Conservation (phyloP, 2,113 vertebrate species). For the Columbina picui region DNA sequence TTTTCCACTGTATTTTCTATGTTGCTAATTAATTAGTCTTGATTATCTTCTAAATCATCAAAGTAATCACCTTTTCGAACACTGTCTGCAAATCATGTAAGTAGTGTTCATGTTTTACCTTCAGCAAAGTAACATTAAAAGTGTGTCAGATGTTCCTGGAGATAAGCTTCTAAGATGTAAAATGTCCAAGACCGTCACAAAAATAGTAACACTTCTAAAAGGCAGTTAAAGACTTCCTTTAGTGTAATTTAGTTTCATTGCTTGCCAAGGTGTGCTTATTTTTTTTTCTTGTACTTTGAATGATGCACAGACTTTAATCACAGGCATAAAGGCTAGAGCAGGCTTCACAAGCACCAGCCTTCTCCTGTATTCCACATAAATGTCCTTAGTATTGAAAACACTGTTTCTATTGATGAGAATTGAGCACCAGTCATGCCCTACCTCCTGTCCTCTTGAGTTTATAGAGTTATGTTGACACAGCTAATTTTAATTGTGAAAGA, state of each 20-base stretch:
- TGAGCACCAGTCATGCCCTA: background rate
- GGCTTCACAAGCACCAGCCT: background rate
- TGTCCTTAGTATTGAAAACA: background rate
- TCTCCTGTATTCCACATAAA: background rate
- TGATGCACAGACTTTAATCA: background rate
- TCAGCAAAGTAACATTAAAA: background rate
- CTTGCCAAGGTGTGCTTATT: background rate
- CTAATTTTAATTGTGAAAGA: background rate
- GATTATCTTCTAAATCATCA: background rate
- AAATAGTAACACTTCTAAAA: background rate
- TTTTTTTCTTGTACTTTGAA: background rate
- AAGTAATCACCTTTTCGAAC: background rate
- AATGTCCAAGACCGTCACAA: background rate
- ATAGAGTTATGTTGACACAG: background rate
- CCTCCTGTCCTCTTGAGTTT: background rate
- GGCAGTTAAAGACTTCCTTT: background rate
- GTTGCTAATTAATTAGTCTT: background rate
- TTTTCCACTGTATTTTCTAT: background rate
- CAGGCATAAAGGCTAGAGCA: background rate
- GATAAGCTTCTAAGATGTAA: background rate
- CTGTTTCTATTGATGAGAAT: background rate
- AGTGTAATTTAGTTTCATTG: background rate
- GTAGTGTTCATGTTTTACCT: background rate
- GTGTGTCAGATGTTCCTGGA: background rate
- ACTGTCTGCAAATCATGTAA: background rate